These are phyloP conservation scores for Porites rus DNA, from an alignment of 92 coral and sea anemone species.

Conservation along the genomic window DNA sequence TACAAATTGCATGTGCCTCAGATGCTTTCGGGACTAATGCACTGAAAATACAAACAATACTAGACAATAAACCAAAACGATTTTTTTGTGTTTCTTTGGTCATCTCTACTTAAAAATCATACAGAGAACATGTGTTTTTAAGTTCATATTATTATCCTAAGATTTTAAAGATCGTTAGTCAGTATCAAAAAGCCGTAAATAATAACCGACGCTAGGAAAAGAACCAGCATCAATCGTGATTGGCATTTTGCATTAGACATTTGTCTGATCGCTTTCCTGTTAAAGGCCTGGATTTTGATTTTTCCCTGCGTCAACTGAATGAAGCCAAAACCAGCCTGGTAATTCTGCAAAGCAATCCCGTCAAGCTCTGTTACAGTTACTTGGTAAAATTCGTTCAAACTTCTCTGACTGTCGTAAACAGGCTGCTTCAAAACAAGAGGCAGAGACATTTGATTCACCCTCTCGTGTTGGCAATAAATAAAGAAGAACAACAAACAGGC, in stretches of 20 bases:
- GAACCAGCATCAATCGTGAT: slow-evolving; percentile 60
- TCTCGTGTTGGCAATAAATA: slow-evolving; percentile 66
- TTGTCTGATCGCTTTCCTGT: slow-evolving; percentile 31
- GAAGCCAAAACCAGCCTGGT: slow-evolving; percentile 57
- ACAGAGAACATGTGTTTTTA: no score
- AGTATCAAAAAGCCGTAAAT: no score
- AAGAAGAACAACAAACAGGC: slow-evolving; percentile 29
- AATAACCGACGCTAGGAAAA: slow-evolving; percentile 3
- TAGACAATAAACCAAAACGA: no score
- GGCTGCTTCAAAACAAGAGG: slow-evolving; percentile 59
- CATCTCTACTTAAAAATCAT: no score
- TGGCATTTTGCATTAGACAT: slow-evolving; percentile 46
- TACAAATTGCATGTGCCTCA: no score
- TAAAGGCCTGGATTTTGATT: slow-evolving; percentile 74
- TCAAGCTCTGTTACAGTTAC: slow-evolving; percentile 58
- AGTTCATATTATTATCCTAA: no score
- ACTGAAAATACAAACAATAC: no score
- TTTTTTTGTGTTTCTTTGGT: no score
- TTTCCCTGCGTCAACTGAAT: slow-evolving; percentile 45
- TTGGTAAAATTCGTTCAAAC: slow-evolving; percentile 50
- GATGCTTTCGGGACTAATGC: no score
- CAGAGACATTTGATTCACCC: slow-evolving; percentile 57
- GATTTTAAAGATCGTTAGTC: no score
- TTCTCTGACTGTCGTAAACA: slow-evolving; percentile 33
- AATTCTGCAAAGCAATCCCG: slow-evolving; percentile 66